phyloP scores from a whole-genome alignment of 2,888 invertebrate species.

The Drosophila setosimentum region DNA sequence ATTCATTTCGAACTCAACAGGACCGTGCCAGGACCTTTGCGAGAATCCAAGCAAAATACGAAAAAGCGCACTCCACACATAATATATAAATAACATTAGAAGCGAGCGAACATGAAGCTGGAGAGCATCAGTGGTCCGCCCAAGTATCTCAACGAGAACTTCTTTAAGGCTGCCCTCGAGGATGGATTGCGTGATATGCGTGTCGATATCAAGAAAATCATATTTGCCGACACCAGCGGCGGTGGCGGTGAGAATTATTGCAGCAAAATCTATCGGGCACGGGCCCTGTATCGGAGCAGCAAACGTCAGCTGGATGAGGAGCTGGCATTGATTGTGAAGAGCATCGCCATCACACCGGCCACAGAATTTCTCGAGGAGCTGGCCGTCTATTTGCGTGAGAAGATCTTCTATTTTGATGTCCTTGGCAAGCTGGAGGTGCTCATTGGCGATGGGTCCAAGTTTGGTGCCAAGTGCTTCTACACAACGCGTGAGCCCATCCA shows the following conservation, averaged over 20 bases:
- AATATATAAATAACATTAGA: not conserved
- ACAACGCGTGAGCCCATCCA: conserved; percentile 81
- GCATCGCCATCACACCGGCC: conserved; percentile 84
- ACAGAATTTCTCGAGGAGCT: conserved; percentile 85
- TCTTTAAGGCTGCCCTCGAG: conserved; percentile 82
- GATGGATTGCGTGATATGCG: conserved; percentile 81
- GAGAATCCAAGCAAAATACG: not conserved
- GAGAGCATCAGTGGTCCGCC: conserved; percentile 68
- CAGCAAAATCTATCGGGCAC: conserved; percentile 83
- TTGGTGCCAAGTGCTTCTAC: conserved; percentile 84
- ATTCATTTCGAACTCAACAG: not conserved
- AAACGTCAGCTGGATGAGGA: conserved; percentile 79
- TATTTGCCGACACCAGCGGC: conserved; percentile 76
- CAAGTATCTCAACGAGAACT: conserved; percentile 81
- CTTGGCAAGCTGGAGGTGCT: conserved; percentile 85
- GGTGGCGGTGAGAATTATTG: conserved; percentile 84
- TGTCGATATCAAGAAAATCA: conserved; percentile 80
- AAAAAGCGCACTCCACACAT: not conserved
- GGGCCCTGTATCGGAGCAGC: conserved; percentile 76
- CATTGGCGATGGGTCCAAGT: conserved; percentile 82
- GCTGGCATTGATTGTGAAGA: conserved; percentile 82
- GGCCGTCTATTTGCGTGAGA: conserved; percentile 85
- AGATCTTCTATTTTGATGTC: conserved; percentile 85
- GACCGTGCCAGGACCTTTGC: not conserved
- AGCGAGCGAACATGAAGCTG: conserved; percentile 69